These are phyloP conservation scores for Leucosticte australis DNA, from an alignment of 2,113 vertebrate genomes.

Conservation along the genomic window DNA sequence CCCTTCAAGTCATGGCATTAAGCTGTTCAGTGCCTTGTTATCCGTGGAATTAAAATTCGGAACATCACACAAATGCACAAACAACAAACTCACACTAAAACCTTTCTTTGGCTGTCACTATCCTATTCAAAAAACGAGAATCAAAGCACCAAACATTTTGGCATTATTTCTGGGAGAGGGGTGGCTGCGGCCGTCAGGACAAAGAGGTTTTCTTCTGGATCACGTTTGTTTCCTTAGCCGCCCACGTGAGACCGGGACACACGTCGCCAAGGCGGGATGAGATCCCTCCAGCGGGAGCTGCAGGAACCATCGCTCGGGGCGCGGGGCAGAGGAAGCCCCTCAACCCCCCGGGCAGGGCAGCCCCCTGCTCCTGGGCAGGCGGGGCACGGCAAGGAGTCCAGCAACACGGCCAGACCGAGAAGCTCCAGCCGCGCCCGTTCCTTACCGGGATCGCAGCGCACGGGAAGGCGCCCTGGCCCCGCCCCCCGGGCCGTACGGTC, in stretches of 20 bases:
- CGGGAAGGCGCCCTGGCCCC: accelerated
- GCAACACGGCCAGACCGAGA: accelerated
- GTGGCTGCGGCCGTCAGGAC: not conserved
- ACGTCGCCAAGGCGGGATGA: accelerated
- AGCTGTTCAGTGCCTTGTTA: not conserved
- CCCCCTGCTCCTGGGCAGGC: not conserved
- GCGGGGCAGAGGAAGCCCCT: accelerated
- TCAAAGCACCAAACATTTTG: not conserved
- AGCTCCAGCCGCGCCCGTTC: accelerated
- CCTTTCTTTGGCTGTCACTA: not conserved
- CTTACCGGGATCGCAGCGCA: accelerated
- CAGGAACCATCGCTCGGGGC: accelerated
- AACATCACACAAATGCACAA: accelerated
- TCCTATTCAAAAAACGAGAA: not conserved
- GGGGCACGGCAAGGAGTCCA: not conserved
- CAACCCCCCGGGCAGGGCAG: not conserved
- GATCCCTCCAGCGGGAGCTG: no score
- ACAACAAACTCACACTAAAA: not conserved
- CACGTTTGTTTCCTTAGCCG: not conserved
- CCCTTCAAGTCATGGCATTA: not conserved
- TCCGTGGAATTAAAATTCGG: not conserved
- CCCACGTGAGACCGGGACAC: accelerated
- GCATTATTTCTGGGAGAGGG: not conserved
- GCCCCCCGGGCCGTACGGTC: accelerated
- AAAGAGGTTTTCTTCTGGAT: no score